These are phyloP conservation scores for Phrynocephalus versicolor DNA, from an alignment of 2,113 vertebrate species.

Conservation along the genomic window DNA sequence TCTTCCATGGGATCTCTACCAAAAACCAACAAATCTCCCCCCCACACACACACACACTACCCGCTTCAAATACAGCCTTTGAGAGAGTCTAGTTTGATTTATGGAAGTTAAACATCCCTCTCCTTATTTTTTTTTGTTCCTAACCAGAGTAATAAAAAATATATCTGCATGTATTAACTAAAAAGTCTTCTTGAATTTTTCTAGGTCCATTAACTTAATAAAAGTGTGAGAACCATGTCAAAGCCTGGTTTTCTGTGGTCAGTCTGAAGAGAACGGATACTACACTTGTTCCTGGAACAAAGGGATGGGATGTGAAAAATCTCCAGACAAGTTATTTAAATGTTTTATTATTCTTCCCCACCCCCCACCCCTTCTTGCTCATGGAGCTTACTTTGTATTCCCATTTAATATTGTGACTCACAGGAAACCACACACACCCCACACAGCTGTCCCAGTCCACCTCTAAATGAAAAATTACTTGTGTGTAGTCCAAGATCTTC, in stretches of 20 bases:
- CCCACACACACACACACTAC: no score
- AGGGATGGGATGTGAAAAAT: conserved; percentile 24
- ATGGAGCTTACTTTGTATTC: conserved; percentile 36
- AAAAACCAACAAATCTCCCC: neutral
- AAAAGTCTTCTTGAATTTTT: conserved; percentile 1
- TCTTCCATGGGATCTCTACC: neutral
- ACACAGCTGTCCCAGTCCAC: no score
- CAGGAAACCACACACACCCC: neutral
- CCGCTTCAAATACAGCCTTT: neutral
- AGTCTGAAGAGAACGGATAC: neutral
- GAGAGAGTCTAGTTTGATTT: neutral
- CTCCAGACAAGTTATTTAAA: conserved; percentile 18
- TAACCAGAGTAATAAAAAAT: conserved; percentile 14
- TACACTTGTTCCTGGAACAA: conserved; percentile 24
- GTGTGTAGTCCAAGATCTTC: no score
- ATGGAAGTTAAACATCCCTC: conserved; percentile 8
- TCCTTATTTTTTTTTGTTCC: neutral
- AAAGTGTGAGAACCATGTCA: conserved; percentile 28
- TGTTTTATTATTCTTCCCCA: conserved; percentile 5
- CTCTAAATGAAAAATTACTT: no score
- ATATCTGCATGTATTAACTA: conserved; percentile 11
- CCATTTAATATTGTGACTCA: conserved; percentile 22
- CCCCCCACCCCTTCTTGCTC: neutral
- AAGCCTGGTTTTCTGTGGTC: conserved; percentile 24
- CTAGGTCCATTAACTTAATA: neutral